These are phyloP conservation scores for Oryctolagus cuniculus DNA, from an alignment of 2,113 vertebrate genomes.

Conservation along the genomic window DNA sequence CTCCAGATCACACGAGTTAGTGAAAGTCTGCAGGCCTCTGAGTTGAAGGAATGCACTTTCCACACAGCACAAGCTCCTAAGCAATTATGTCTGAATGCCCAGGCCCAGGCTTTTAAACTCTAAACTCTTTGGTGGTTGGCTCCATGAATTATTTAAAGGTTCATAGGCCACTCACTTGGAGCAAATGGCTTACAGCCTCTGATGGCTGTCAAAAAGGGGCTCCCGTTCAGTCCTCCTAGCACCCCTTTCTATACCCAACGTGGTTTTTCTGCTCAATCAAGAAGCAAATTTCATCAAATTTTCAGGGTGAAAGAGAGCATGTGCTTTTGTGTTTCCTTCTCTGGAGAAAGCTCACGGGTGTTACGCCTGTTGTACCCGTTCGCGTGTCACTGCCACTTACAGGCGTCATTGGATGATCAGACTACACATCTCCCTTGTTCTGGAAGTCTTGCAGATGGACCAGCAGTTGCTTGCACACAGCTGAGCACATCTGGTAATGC, in stretches of 20 bases:
- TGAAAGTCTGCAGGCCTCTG: neutral
- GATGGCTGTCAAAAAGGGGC: neutral
- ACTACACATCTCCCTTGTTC: conserved; percentile 5
- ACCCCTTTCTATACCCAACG: neutral
- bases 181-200: neutral
- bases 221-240: neutral
- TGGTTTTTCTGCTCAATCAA: conserved; percentile 30
- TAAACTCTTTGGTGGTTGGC: neutral
- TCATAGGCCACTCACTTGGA: neutral
- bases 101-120: conserved; percentile 18
- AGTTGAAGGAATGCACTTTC: neutral
- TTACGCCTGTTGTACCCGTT: conserved; percentile 17
- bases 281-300: conserved; percentile 17
- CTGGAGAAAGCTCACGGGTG: conserved; percentile 17
- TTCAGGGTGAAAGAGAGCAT: neutral
- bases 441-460: conserved; percentile 57
- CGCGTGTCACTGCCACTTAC: neutral
- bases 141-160: conserved; percentile 46
- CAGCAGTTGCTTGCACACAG: conserved; percentile 63
- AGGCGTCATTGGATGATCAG: conserved; percentile 22
- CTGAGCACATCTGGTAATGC: conserved; percentile 71
- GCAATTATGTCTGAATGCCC: neutral
- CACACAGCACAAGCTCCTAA: neutral
- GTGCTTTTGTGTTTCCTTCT: neutral
- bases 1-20: neutral